Evolutionary conservation across 2,797 vertebrate genomes (phyloP).

Genomic region (Hyperoplus immaculatus): DNA sequence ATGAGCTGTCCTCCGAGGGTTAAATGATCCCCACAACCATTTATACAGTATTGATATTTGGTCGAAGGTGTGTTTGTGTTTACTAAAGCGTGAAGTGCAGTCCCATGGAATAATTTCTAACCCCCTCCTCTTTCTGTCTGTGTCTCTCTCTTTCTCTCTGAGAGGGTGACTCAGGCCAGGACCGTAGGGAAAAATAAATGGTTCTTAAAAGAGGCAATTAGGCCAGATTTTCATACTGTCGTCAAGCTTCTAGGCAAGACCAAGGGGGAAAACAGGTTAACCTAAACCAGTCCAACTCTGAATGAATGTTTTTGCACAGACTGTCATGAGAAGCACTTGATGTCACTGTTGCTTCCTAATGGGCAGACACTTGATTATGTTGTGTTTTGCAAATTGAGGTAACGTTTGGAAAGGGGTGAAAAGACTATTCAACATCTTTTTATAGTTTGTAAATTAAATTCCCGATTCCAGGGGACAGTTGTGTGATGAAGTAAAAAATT

Average conservation of each 20-base stretch:
- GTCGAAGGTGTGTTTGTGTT: background rate
- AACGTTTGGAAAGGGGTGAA: constrained; percentile 23
- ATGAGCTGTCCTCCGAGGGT: constrained; percentile 12
- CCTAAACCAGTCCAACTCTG: constrained; percentile 6
- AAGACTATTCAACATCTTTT: constrained; percentile 30
- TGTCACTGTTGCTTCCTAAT: constrained; percentile 28
- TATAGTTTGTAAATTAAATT: constrained; percentile 34
- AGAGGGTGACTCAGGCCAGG: constrained; percentile 21
- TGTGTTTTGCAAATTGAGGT: constrained; percentile 4
- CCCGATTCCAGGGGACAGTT: constrained; percentile 27
- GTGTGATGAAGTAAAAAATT: constrained; percentile 47
- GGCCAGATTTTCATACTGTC: constrained; percentile 36
- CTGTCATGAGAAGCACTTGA: constrained; percentile 11
- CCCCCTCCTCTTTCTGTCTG: background rate
- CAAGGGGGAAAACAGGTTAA: constrained; percentile 15
- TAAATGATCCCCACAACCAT: background rate
- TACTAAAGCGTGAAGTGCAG: background rate
- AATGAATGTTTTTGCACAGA: constrained; percentile 34
- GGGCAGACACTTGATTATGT: constrained; percentile 15
- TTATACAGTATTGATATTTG: constrained; percentile 13
- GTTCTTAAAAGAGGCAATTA: constrained; percentile 58
- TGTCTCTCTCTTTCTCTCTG: background rate
- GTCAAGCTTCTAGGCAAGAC: constrained; percentile 19
- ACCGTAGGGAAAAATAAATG: constrained; percentile 21
- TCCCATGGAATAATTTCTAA: constrained; percentile 11